phyloP scores from a whole-genome alignment of 2,797 vertebrate species.

The Eospalax fontanierii region DNA sequence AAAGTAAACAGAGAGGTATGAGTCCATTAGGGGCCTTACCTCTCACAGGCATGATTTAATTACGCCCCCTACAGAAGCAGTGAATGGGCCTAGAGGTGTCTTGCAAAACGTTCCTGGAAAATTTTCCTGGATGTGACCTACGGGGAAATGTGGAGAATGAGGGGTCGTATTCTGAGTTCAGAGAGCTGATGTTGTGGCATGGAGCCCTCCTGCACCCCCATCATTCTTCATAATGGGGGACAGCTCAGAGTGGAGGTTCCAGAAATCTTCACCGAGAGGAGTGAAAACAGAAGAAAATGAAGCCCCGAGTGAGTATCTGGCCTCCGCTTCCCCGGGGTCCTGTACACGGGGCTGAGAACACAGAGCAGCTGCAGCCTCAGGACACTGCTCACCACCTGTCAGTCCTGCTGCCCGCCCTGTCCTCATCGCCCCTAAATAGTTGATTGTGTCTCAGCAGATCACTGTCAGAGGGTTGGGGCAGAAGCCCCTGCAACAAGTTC shows the following conservation, averaged over 20 bases:
- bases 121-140: no score
- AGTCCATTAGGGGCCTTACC: neutral
- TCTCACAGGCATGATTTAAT: neutral
- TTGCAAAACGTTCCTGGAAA: neutral
- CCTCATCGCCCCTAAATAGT: no score
- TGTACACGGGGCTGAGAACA: neutral
- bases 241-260: neutral
- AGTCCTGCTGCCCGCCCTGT: no score
- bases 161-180: no score
- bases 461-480: neutral
- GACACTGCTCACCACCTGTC: neutral
- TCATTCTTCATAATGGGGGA: neutral
- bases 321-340: no score
- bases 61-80: neutral
- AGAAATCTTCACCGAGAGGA: neutral
- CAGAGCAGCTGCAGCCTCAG: neutral
- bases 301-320: neutral
- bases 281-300: neutral
- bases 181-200: accelerated
- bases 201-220: neutral
- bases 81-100: neutral
- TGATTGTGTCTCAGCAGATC: neutral
- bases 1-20: neutral
- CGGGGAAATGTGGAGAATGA: neutral
- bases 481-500: neutral